Percentiles rank a stretch among this genome's conserved stretches.
Evolutionary conservation across 2,113 vertebrate species (phyloP).

Genomic region (Phycodurus eques): DNA sequence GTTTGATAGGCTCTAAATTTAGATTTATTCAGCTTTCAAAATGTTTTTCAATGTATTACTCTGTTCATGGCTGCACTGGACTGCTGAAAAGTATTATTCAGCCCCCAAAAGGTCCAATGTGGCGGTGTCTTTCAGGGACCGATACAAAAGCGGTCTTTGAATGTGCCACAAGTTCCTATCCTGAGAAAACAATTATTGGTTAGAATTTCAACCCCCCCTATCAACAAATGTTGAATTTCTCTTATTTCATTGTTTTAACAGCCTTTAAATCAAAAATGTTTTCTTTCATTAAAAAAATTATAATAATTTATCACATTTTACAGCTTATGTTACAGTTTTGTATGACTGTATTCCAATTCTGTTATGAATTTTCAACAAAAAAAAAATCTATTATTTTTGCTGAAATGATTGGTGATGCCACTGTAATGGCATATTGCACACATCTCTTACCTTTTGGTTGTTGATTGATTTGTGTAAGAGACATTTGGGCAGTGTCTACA

Average conservation of each 20-base stretch:
- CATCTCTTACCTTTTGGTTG: conserved; percentile 40
- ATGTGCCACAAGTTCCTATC: conserved; percentile 1
- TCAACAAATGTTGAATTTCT: neutral
- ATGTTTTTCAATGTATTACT: neutral
- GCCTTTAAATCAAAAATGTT: conserved; percentile 30
- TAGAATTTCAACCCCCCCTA: neutral
- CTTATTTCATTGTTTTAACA: conserved; percentile 43
- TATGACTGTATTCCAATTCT: conserved; percentile 45
- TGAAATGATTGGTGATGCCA: conserved; percentile 29
- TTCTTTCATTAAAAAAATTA: neutral
- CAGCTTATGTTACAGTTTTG: neutral
- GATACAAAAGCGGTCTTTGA: conserved; percentile 26
- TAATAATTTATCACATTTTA: conserved; percentile 13
- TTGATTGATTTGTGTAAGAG: conserved; percentile 41
- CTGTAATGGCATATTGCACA: conserved; percentile 18
- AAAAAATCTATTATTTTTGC: conserved; percentile 53
- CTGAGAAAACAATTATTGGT: neutral
- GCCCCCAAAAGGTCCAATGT: neutral
- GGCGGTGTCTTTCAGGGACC: neutral
- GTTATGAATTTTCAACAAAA: conserved; percentile 37
- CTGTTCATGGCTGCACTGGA: neutral
- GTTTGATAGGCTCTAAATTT: neutral
- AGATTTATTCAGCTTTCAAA: neutral
- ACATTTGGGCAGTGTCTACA: conserved; percentile 38
- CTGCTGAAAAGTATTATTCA: neutral